A percentile compares a stretch with the other conserved stretches of the same genome.
Conservation (phyloP, 2,888 invertebrate species). For the Tipula lateralis region DNA sequence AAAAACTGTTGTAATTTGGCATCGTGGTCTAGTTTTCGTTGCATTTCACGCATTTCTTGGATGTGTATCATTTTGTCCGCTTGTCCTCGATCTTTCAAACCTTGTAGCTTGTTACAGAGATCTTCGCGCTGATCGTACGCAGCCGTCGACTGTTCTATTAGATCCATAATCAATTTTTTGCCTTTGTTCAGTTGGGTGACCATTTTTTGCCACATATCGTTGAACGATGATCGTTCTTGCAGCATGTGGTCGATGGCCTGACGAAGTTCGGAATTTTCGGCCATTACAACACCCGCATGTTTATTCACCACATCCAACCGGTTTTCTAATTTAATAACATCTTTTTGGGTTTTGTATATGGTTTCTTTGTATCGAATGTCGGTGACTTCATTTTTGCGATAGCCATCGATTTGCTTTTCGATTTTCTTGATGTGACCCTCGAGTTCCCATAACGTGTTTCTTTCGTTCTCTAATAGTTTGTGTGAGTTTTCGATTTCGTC, state of each 20-base stretch:
- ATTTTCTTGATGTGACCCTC: slow-evolving; percentile 52
- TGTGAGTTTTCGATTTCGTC: slow-evolving; percentile 40
- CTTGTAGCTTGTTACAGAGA: slow-evolving; percentile 72
- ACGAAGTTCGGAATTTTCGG: slow-evolving; percentile 67
- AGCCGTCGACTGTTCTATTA: slow-evolving; percentile 81
- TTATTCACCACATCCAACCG: slow-evolving; percentile 70
- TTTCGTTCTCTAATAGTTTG: slow-evolving; percentile 41
- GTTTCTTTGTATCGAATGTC: slow-evolving; percentile 50
- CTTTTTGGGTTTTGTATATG: slow-evolving; percentile 47
- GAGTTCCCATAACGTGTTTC: slow-evolving; percentile 48
- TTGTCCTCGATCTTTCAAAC: slow-evolving; percentile 72
- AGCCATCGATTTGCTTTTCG: slow-evolving; percentile 45
- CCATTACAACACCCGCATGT: slow-evolving; percentile 68
- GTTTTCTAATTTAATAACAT: slow-evolving; percentile 65
- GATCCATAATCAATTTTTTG: slow-evolving; percentile 75
- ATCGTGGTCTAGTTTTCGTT: slow-evolving; percentile 79
- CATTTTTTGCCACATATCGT: slow-evolving; percentile 72
- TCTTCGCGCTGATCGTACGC: slow-evolving; percentile 86
- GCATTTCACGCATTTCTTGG: slow-evolving; percentile 78
- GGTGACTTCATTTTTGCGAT: slow-evolving; percentile 50
- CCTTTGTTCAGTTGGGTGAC: slow-evolving; percentile 70
- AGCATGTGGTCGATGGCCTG: slow-evolving; percentile 76
- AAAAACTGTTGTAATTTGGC: slow-evolving; percentile 79
- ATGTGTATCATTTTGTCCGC: slow-evolving; percentile 63
- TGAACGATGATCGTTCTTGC: slow-evolving; percentile 76